A percentile compares a stretch with the other conserved stretches of the same genome.
Evolutionary conservation across 2,113 vertebrate species (phyloP).

Genomic region (Nesoenas mayeri): DNA sequence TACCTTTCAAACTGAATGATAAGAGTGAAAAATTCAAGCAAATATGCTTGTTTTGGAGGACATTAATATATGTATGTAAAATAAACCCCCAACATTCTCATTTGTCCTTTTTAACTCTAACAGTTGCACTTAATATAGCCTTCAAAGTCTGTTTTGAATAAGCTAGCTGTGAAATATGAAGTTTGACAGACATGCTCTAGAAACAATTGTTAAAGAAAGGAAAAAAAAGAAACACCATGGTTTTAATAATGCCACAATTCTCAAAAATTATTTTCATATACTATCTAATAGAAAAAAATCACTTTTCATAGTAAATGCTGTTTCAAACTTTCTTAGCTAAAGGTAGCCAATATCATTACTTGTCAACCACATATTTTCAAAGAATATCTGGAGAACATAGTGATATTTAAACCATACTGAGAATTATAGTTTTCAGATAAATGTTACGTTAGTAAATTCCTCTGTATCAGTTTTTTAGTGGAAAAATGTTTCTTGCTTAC

Average conservation of each 20-base stretch:
- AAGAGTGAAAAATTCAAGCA: background rate
- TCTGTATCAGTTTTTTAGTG: background rate
- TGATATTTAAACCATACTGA: background rate
- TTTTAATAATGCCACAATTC: background rate
- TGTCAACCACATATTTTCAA: background rate
- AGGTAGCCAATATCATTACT: background rate
- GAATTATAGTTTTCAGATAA: background rate
- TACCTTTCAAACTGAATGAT: background rate
- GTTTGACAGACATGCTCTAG: constrained; percentile 13
- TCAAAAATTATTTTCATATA: background rate
- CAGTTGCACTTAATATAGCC: background rate
- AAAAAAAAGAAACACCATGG: background rate
- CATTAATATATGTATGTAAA: background rate
- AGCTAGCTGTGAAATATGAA: constrained; percentile 22
- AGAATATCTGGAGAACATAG: background rate
- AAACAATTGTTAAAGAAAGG: constrained; percentile 10
- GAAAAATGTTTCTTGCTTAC: constrained; percentile 66
- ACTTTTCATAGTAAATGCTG: background rate
- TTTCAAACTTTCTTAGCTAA: background rate
- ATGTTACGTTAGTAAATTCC: background rate
- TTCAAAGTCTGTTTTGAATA: constrained; percentile 39
- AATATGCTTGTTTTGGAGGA: background rate
- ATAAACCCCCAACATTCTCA: background rate
- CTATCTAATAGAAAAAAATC: background rate
- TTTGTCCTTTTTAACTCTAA: background rate